phyloP scores from a whole-genome alignment of 2,888 invertebrate genomes.

The Agapostemon virescens region DNA sequence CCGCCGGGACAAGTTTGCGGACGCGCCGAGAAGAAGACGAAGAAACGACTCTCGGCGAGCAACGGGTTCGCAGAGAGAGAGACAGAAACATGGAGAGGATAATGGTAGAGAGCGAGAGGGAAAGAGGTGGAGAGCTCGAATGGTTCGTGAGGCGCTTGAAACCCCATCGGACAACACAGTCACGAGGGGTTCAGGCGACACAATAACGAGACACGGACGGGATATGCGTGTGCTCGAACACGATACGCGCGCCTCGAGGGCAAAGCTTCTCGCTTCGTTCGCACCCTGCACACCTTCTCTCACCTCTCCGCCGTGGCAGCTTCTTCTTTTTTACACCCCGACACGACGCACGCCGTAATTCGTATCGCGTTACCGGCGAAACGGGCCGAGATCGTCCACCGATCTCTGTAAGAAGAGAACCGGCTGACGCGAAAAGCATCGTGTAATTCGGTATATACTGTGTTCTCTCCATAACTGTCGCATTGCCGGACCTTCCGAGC shows the following conservation, averaged over 20 bases:
- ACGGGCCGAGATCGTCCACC: conserved; percentile 4
- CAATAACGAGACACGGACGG: conserved; percentile 52
- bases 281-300: conserved; percentile 15
- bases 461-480: too few species aligned
- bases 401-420: conserved; percentile 1
- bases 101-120: conserved; percentile 28
- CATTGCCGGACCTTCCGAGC: too few species aligned
- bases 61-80: conserved; percentile 12
- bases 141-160: conserved; percentile 52
- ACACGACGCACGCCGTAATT: conserved; percentile 28
- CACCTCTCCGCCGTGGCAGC: neutral
- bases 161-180: conserved; percentile 53
- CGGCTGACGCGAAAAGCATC: neutral
- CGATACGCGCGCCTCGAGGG: conserved; percentile 46
- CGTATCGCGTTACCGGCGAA: conserved; percentile 12
- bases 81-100: conserved; percentile 25
- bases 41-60: conserved; percentile 58
- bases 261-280: conserved; percentile 44
- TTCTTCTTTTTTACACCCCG: neutral
- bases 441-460: conserved; percentile 9
- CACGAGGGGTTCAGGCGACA: conserved; percentile 49
- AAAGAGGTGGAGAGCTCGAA: conserved; percentile 30
- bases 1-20: conserved; percentile 25
- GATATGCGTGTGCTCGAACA: conserved; percentile 39
- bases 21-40: conserved; percentile 45